Base-by-base conservation (phyloP, 2,113 vertebrate species). In the Dryoscopus gambensis region DNA sequence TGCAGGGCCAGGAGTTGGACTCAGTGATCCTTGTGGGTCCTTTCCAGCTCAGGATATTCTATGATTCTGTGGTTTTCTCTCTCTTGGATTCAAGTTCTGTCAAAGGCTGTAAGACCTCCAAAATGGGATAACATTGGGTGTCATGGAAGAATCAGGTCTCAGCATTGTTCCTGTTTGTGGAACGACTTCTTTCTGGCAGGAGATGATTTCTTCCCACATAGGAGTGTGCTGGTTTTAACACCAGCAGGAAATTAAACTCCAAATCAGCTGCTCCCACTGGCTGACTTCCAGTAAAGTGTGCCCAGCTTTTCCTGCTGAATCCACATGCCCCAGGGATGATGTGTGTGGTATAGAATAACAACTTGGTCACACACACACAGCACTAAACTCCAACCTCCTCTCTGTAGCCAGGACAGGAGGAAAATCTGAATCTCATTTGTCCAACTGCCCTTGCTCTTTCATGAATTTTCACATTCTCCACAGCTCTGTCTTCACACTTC, bases 331-430 rank as follows among this genome's bases (percentile, higher is more conserved):
- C 27, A 59, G 37, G 21, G 22, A 44, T 52, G 37, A 27, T 33
- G 7, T 37, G 9, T 35, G 22, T 68, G 9, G 7, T 33, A 14
- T 14, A 44, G 44, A 68, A 22, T 8, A 57, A 56, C 42, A 68
- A 15, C 46, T 44, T 50, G 44, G 31, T 67, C 52, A 44, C 31
- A 59, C 0, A 1, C 8, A 21, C 37, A 35, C 31, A 37, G 52
- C 0, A 0, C 44, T 57, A 1, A 76, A 31, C 17, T 35, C 44
- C 31, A 52, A 1, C 17, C 9, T 15, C 2, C 7, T 18, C 13
- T 42, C 14, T 60, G 37, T 31, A 44, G 53, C 31, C 53, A 52
- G 53, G 73, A 52, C 63, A 33, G 33, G 31, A 67, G 77, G 52
- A 71, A 74, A 91, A 59, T 22, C 63, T 78, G 31, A 2, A n/a